Conservation (phyloP, 2,888 invertebrate genomes). For the Cantharis rustica region DNA sequence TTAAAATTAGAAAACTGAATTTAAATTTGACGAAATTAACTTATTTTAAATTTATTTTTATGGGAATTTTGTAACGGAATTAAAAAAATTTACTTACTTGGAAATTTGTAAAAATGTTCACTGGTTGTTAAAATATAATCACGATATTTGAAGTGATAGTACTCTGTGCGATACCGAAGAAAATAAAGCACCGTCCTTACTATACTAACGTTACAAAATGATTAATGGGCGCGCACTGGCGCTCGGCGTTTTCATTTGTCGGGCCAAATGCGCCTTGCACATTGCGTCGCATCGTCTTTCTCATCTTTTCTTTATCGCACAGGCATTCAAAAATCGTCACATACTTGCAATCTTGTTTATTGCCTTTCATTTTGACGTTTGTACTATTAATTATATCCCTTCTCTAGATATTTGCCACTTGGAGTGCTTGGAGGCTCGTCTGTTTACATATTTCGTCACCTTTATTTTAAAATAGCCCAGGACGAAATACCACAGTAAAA, state of each 20-base stretch:
- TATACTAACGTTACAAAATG: background rate
- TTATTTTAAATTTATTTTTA: background rate
- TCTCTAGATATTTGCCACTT: background rate
- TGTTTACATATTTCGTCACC: background rate
- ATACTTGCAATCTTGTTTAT: conserved; percentile 1
- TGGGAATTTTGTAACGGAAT: background rate
- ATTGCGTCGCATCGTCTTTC: conserved; percentile 7
- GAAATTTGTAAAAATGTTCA: background rate
- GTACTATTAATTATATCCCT: background rate
- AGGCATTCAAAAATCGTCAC: conserved; percentile 9
- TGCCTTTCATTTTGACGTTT: background rate
- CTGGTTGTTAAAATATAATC: background rate
- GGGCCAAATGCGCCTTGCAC: conserved; percentile 10
- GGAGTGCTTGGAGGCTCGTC: background rate
- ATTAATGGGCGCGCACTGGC: conserved; percentile 16
- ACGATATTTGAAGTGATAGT: background rate
- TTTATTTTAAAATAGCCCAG: background rate
- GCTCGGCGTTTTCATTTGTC: conserved; percentile 8
- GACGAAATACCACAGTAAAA: background rate
- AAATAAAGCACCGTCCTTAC: background rate
- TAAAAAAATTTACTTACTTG: background rate
- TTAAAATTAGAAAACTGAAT: background rate
- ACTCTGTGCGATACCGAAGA: background rate
- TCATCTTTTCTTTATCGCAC: conserved; percentile 7
- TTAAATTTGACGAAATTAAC: background rate